These are phyloP conservation scores for Pseudanteris insignis DNA, from an alignment of 2,888 invertebrate genomes.

Conservation along the genomic window DNA sequence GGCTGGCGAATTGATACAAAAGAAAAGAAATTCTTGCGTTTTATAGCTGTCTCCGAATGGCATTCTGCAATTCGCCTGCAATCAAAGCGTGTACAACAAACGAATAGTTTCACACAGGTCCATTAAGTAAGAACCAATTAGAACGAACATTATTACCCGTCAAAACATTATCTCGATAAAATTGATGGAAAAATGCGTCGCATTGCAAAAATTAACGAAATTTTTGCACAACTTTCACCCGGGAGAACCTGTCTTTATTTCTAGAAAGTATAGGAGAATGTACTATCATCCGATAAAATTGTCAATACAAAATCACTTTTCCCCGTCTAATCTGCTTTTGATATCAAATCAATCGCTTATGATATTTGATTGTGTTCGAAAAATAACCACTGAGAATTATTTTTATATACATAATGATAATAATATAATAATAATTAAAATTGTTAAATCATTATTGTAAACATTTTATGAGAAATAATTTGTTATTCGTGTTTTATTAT, in stretches of 20 bases:
- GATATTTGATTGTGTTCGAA: background rate
- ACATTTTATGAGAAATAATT: too few relatives aligned
- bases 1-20: background rate
- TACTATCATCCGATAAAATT: conserved; percentile 27
- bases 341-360: conserved; percentile 8
- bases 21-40: too few relatives aligned
- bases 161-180: conserved; percentile 7
- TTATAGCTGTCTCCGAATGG: too few relatives aligned
- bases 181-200: conserved; percentile 28
- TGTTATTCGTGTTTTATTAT: too few relatives aligned
- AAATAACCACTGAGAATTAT: too few relatives aligned
- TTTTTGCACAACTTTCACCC: conserved; percentile 43
- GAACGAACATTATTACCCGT: conserved; percentile 16
- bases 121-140: conserved; percentile 10
- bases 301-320: conserved; percentile 37
- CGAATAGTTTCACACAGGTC: conserved; percentile 13
- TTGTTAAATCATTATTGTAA: too few relatives aligned
- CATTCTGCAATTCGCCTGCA: too few relatives aligned
- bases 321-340: conserved; percentile 9
- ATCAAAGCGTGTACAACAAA: conserved; percentile 4
- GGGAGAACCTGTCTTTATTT: conserved; percentile 41
- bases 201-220: conserved; percentile 41
- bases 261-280: conserved; percentile 43
- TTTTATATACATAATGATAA: too few relatives aligned
- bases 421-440: too few relatives aligned